Conservation (phyloP, 1,140 invertebrate genomes). For the Sinonovacula constricta region DNA sequence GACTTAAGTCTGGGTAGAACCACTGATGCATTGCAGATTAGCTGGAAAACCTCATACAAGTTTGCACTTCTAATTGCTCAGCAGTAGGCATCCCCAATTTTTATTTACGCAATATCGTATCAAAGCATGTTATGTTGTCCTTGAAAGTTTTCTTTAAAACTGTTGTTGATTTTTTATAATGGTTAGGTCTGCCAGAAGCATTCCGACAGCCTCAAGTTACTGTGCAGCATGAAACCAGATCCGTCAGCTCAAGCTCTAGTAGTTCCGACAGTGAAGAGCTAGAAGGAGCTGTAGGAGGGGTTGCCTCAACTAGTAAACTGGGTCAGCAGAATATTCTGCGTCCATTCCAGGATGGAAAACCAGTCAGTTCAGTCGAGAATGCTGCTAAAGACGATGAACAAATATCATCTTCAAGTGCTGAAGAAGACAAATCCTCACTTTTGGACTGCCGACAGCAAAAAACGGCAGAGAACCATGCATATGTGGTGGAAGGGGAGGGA, state of each 20-base stretch:
- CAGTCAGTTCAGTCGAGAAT: constrained; percentile 11
- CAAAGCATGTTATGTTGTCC: too few relatives aligned
- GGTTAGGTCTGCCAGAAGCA: constrained; percentile 23
- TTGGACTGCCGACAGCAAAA: neutral
- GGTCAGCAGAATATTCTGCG: neutral
- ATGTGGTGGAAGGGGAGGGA: constrained; percentile 4
- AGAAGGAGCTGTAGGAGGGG: constrained; percentile 37
- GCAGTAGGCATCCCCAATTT: too few relatives aligned
- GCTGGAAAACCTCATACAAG: too few relatives aligned
- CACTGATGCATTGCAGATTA: too few relatives aligned
- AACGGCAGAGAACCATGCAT: neutral
- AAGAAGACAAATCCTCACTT: constrained; percentile 12
- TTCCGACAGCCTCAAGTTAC: neutral
- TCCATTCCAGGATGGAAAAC: constrained; percentile 19
- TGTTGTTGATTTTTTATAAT: neutral
- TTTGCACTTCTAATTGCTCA: too few relatives aligned
- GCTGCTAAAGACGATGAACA: constrained; percentile 19
- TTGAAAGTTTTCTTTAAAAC: neutral
- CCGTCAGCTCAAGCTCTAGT: too few relatives aligned
- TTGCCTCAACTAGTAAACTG: neutral
- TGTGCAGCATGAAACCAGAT: neutral
- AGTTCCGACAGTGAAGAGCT: constrained; percentile 33
- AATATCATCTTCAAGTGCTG: constrained; percentile 11
- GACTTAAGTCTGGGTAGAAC: too few relatives aligned
- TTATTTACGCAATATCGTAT: too few relatives aligned